These are phyloP conservation scores for Fragum sueziense DNA, from an alignment of 2,888 invertebrate genomes.

Conservation along the genomic window DNA sequence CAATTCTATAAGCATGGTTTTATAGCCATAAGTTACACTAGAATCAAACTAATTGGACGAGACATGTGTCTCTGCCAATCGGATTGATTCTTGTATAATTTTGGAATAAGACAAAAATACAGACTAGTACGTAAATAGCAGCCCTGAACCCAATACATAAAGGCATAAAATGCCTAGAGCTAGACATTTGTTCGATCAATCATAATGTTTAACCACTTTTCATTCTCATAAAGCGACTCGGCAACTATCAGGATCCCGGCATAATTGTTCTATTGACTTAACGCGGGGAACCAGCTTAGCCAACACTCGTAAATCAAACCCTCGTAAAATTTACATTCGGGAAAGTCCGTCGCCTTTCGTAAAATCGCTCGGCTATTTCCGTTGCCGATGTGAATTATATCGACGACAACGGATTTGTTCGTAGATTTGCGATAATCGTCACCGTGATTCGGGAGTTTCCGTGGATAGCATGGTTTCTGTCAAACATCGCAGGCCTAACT, in stretches of 20 bases:
- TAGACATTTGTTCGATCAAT: constrained; percentile 10
- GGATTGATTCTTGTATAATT: too few relatives aligned
- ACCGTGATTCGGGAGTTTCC: too few relatives aligned
- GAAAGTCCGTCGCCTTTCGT: too few relatives aligned
- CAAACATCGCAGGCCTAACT: too few relatives aligned
- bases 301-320: not conserved
- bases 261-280: constrained; percentile 14
- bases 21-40: too few relatives aligned
- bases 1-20: too few relatives aligned
- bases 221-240: constrained; percentile 3
- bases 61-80: too few relatives aligned
- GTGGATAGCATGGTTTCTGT: too few relatives aligned
- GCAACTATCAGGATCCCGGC: constrained; percentile 4
- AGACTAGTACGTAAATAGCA: too few relatives aligned
- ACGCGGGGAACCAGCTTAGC: not conserved
- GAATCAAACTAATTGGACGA: too few relatives aligned
- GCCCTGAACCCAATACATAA: not conserved
- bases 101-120: too few relatives aligned
- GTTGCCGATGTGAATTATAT: too few relatives aligned
- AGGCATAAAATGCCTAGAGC: not conserved
- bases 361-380: not conserved
- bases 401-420: not conserved
- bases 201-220: constrained; percentile 19
- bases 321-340: not conserved
- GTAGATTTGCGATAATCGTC: not conserved